Evolutionary conservation across 2,797 vertebrate genomes (phyloP), one percentile per base, ranked within the genome.

Genomic region (Sebastes oblongus): DNA sequence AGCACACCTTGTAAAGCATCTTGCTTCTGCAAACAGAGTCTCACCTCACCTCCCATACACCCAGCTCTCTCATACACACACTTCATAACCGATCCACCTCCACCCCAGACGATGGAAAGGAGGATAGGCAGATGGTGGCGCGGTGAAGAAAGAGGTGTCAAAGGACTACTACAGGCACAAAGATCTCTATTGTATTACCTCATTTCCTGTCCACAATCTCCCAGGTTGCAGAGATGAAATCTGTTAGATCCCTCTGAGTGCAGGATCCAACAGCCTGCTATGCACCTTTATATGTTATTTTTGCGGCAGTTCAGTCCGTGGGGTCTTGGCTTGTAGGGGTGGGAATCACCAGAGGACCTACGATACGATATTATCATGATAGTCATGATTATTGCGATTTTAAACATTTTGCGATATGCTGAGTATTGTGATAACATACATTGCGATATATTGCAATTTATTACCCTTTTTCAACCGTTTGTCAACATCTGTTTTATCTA

Each of bases 201-300:
- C 54, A 95, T 92, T 94, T 95, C 93, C 93, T 92, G 84, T 83
- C 75, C 73, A 64, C 69, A 82, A 83, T 84, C 54, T 89, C 83
- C 75, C 84, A 85, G 87, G 78, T 88, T 74, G 66, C 72, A n/a
- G 61, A 91, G 92, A 89, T 87, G 79, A 88, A 91, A 88, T 86
- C 72, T 82, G 81, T 22, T 24, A 66, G 60, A 85, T 70, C 74
- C 87, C 80, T 83, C 77, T 58, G 59, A 59, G 76, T 59, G 78
- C 61, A 81, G 82, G 71, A 88, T 73, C 52, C 42, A 71, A 54
- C 73, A n/a, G 39, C 55, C 67, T 60, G 72, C 36, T 60, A 24
- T 32, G 39, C 56, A 84, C 59, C 80, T 69, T 73, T 3, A 58
- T 27, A 13, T 59, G 54, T 61, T 72, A 84, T 77, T 85, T 64